Base-by-base conservation (phyloP, 2,797 vertebrate genomes). In the Tarsius wallacei region DNA sequence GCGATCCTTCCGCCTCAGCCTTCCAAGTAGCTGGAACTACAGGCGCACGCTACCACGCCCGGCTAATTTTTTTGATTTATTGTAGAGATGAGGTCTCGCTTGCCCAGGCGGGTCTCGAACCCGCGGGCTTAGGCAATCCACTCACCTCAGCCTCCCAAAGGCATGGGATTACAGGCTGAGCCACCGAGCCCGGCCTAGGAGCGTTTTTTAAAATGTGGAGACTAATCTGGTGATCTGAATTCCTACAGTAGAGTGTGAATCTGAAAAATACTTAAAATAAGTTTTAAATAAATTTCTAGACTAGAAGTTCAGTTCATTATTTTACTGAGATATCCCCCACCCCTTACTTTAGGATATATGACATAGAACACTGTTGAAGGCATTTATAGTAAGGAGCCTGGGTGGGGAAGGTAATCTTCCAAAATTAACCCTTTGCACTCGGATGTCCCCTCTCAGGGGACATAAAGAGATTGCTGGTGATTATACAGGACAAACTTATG, bases 181-280 rank as follows among this genome's bases (percentile, higher is more conserved):
- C n/a, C 66, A 36, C n/a, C n/a, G 33, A 19, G 21, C n/a, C 66
- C 21, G 66, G n/a, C n/a, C 73, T 80, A 87, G 59, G 78, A 87
- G 6, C 9, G 19, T 74, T 88, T 26, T 77, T 47, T 77, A 61
- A 31, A 63, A 70, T 42, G 51, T 77, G 61, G 15, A 28, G 28
- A 76, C 57, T 85, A 95, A 78, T 91, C 47, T 94, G 36, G 33
- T 90, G 82, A 70, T 53, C 22, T 59, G 86, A 80, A 68, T 93
- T 81, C 55, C 73, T 85, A 64, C 33, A 94, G 21, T 71, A 80
- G 53, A 71, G 42, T 81, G 17, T 94, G 76, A 96, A 76, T 63
- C 55, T 94, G 36, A 73, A 78, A 93, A 88, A 91, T 89, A 93
- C 49, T 94, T 87, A 84, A 92, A 93, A 31, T 70, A 87, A 94